Evolutionary conservation across 2,113 vertebrate species (phyloP), one percentile per base, ranked within the genome.

Genomic region (Myiozetetes cayanensis): DNA sequence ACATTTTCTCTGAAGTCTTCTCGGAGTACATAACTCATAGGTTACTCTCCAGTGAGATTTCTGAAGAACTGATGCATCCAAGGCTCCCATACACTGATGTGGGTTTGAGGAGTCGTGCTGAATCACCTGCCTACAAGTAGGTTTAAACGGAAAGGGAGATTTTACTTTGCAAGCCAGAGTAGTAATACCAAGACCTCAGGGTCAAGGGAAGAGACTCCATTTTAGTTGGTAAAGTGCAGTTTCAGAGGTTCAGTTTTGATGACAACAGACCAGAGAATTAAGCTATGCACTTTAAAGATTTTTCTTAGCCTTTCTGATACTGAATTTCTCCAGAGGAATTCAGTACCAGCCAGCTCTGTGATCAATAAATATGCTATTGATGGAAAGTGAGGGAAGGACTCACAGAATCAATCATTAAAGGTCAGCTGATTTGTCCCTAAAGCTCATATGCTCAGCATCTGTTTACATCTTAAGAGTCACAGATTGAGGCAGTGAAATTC

Each of bases 351-450:
- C 94, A 93, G 56, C 73, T 90, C 68, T 87, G 49, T 79, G 85
- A 96, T 97, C 94, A 94, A 96, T 96, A 96, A 95, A 83, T 82
- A 91, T 66, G 35, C 71, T 96, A 92, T 95, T 93, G 96, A 95
- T 79, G 84, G 90, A 79, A 95, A 93, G 94, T 61, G 73, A 93
- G 80, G 84, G 84, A 92, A 87, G 62, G 73, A 92, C 92, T 96
- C 89, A 89, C 5, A 15, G 76, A 90, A 92, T 95, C 90, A 85
- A 92, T 95, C 92, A 85, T 89, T 94, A 92, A 87, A 95, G 86
- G 90, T 96, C 89, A 89, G 86, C 50, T 92, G 92, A 53, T 78
- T 85, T 90, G 88, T 94, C 93, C 88, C 93, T 62, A 68, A 94
- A 90, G 92, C 77, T 89, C 70, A 30, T 33, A 68, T 49, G 46